These are phyloP conservation scores for Zelostemma sp. DNA, from an alignment of 1,140 invertebrate genomes.

Conservation along the genomic window DNA sequence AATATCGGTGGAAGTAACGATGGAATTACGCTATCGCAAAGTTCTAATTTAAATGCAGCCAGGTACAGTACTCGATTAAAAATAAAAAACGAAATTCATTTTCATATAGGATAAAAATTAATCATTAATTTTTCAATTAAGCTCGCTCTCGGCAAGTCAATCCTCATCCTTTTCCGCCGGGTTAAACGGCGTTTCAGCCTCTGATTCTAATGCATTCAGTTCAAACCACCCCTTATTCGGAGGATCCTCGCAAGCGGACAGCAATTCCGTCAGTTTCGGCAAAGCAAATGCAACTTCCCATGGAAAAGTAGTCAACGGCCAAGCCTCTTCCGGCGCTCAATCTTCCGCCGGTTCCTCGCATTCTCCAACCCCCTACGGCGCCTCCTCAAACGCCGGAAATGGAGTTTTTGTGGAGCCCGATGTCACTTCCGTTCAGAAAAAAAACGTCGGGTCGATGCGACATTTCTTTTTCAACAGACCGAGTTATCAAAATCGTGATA, in stretches of 20 bases:
- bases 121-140: slow-evolving; percentile 16
- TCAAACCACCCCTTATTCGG: slow-evolving; percentile 47
- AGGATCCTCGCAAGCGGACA: slow-evolving; percentile 43
- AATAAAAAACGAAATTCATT: too few species aligned
- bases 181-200: slow-evolving; percentile 47
- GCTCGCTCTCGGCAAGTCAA: slow-evolving; percentile 56
- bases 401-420: too few species aligned
- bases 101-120: too few species aligned
- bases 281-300: slow-evolving; percentile 55
- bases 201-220: slow-evolving; percentile 51
- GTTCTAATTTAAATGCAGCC: slow-evolving; percentile 45
- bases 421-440: too few species aligned
- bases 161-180: slow-evolving; percentile 60
- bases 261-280: slow-evolving; percentile 52
- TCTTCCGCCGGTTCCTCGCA: slow-evolving; percentile 52
- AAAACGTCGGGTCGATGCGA: not conserved
- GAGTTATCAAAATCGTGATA: slow-evolving; percentile 42
- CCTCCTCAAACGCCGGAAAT: slow-evolving; percentile 5
- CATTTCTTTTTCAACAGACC: slow-evolving; percentile 35
- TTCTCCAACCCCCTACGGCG: slow-evolving; percentile 47
- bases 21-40: slow-evolving; percentile 61
- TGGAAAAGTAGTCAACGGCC: slow-evolving; percentile 53
- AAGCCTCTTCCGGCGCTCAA: slow-evolving; percentile 53
- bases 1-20: slow-evolving; percentile 53
- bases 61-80: too few species aligned